Conservation (phyloP, 2,113 vertebrate species). For the Caranx melampygus region DNA sequence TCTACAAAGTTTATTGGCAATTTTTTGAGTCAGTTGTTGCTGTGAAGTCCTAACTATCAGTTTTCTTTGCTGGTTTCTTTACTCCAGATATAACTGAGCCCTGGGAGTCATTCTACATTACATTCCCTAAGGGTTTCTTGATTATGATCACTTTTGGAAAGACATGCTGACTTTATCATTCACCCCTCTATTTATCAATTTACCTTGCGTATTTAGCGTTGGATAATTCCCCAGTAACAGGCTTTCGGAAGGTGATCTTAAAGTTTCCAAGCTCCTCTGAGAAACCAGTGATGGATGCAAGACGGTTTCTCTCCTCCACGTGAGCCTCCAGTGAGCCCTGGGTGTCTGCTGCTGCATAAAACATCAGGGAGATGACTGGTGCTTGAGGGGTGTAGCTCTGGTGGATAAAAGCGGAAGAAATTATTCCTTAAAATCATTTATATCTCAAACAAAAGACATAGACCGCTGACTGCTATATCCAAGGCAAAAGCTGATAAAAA, state of each 20-base stretch:
- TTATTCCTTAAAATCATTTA: not conserved
- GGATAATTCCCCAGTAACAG: constrained; percentile 78
- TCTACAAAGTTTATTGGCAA: not conserved
- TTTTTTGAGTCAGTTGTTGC: not conserved
- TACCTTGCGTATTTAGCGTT: constrained; percentile 88
- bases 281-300: constrained; percentile 85
- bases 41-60: not conserved
- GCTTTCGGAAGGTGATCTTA: constrained; percentile 88
- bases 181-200: constrained; percentile 4
- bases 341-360: constrained; percentile 92
- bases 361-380: constrained; percentile 91
- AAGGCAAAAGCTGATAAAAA: not conserved
- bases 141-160: not conserved
- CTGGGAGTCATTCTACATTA: not conserved
- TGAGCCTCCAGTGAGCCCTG: constrained; percentile 87
- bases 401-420: constrained; percentile 21
- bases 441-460: not conserved
- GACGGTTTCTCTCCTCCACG: constrained; percentile 81
- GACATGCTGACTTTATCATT: not conserved
- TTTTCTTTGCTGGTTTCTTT: not conserved
- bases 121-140: not conserved
- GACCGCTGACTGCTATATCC: not conserved
- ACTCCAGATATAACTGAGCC: not conserved
- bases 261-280: constrained; percentile 92
- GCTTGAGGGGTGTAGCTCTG: constrained; percentile 76